Base-by-base conservation (phyloP, 2,113 vertebrate species). In the Greenwoodochromis staneri region DNA sequence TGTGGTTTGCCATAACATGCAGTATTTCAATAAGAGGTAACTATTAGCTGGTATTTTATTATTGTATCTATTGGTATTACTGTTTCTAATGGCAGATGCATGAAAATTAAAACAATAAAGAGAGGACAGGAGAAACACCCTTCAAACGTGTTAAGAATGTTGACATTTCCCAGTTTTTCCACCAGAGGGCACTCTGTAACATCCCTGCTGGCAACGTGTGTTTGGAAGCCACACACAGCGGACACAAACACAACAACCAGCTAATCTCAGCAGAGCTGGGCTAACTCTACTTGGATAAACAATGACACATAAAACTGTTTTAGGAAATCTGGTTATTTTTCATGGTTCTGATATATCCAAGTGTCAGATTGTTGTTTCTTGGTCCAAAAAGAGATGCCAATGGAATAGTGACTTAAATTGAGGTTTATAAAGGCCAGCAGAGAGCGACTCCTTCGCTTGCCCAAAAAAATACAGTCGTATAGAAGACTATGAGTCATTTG, bases 391-490 rank as follows among this genome's bases (percentile, higher is more conserved):
- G 13, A 27, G 2, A 73, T 73, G 38, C 8, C 69, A 47, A 27
- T 29, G 24, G 13, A 0, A 10, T 24, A 45, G 13, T 17, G 40
- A 73, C 36, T 45, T 10, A 71, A 71, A 45, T 10, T 27, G 13
- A 0, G 0, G 14, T 47, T 19, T 11, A 16, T 29, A 12, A 49
- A 27, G 40, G 71, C 71, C 42, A 47, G 71, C 1, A 49, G 71
- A 4, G 71, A 47, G 16, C 16, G 0, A 19, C 14, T 47, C 8
- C 24, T 76, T 17, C 0, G 0, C 4, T 4, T 47, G 9, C 9
- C 24, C 9, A 19, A 29, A 45, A 7, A 7, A 73, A 9, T 73
- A 16, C 1, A 47, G 40, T 47, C 3, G 1, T 47, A 47, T 47
- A 76, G 40, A 47, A 47, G 40, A 10, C 21, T 69, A 2, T 27